Base-by-base conservation (phyloP, 2,797 vertebrate genomes). In the Eulemur coronatus region DNA sequence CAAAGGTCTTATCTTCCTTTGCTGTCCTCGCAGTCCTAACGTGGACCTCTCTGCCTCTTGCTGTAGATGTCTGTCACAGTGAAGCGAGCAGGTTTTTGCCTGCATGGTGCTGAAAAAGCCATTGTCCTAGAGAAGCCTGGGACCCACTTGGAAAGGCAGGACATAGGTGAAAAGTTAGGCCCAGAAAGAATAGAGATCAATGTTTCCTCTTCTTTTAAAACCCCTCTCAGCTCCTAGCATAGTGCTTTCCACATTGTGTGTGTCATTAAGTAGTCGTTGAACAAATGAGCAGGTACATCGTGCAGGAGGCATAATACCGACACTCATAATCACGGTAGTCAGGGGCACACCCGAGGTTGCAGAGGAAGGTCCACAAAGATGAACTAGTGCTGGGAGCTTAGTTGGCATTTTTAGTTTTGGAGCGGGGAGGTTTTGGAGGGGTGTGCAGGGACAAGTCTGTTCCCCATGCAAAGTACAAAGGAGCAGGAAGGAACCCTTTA, bases 51-150 rank as follows among this genome's bases (percentile, higher is more conserved):
- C 10, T 76, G 15, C 14, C 4, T 10, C 48, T 82, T 33, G 26
- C 24, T 52, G 5, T 46, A 17, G 52, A 50, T 0, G 0, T 55
- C 8, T 26, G 9, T 57, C 28, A 4, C 7, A n/a, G 20, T 0
- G 2, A 26, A 17, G 7, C 4, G 5, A 87, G 35, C 1, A 30
- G 1, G 0, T 38, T 18, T 57, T 59, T 26, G 10, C 28, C 14
- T 18, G 7, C 13, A 3, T 38, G 57, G 28, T 0, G 2, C 57
- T 18, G 0, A 65, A 3, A 18, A 67, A 28, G 30, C 14, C n/a
- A 17, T 28, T 30, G 63, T 63, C 24, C 38, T 33, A 4, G 9
- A 61, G 30, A 46, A 73, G 14, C 7, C 46, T 50, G 10, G 12
- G 38, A 46, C 14, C 90, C 5, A n/a, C 14, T 30, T 8, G 0